These are phyloP conservation scores for Lordiphosa collinella DNA, from an alignment of 1,140 invertebrate species.

Conservation along the genomic window DNA sequence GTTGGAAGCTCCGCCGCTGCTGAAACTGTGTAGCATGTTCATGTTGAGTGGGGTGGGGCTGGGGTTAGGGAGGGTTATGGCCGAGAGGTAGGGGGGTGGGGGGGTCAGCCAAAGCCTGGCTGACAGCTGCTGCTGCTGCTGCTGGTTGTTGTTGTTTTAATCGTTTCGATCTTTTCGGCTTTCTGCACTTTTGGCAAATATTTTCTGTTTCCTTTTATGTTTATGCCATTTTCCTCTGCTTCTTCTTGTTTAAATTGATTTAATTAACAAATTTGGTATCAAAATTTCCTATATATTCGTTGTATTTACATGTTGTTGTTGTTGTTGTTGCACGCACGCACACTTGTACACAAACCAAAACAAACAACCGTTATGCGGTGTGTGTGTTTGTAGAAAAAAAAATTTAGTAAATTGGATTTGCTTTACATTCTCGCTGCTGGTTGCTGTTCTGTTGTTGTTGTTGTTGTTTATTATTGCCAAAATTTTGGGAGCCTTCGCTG, in stretches of 20 bases:
- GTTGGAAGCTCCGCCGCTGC: constrained; percentile 56
- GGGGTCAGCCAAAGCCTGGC: constrained; percentile 18
- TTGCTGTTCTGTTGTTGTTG: constrained; percentile 6
- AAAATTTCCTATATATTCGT: constrained; percentile 14
- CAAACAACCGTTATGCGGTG: constrained; percentile 9
- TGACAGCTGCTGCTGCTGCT: constrained; percentile 8
- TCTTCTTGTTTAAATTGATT: constrained; percentile 10
- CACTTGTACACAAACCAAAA: constrained; percentile 11
- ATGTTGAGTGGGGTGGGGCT: constrained; percentile 32
- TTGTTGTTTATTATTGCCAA: constrained; percentile 24
- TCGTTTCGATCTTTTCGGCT: constrained; percentile 5
- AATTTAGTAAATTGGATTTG: constrained; percentile 2
- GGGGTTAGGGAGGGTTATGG: not conserved
- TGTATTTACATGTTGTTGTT: not conserved
- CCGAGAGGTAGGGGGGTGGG: constrained; percentile 7
- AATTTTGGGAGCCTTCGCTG: constrained; percentile 20
- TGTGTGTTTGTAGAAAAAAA: constrained; percentile 18
- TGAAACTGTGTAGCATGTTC: constrained; percentile 77
- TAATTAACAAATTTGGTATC: constrained; percentile 30
- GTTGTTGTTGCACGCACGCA: constrained; percentile 12
- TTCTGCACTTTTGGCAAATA: constrained; percentile 36
- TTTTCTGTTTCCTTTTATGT: constrained; percentile 30
- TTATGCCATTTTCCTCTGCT: constrained; percentile 29
- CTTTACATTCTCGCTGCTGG: constrained; percentile 6
- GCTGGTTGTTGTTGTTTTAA: constrained; percentile 9